Conservation (phyloP, 1,140 invertebrate species). For the Heliconius hewitsoni region DNA sequence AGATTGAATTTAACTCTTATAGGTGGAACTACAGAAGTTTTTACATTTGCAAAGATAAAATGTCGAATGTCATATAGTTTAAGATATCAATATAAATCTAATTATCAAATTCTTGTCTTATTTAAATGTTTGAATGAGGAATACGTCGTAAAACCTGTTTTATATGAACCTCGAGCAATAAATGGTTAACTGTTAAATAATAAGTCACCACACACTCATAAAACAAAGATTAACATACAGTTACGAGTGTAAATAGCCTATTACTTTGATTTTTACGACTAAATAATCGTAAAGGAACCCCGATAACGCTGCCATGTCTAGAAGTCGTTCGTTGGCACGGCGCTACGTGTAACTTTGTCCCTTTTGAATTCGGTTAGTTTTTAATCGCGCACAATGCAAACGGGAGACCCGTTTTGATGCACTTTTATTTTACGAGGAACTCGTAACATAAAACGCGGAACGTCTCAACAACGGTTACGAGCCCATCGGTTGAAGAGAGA, state of each 20-base stretch:
- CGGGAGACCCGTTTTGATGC: constrained; percentile 73
- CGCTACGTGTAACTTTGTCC: constrained; percentile 25
- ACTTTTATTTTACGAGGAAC: constrained; percentile 79
- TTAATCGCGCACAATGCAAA: constrained; percentile 74
- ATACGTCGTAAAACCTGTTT: constrained; percentile 47
- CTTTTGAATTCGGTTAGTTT: constrained; percentile 57
- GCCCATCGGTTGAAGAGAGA: constrained; percentile 55
- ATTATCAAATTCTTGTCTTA: constrained; percentile 17
- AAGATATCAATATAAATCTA: neutral
- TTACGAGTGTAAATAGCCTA: constrained; percentile 80
- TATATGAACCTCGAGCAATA: constrained; percentile 65
- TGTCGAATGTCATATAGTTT: neutral
- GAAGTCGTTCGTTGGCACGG: constrained; percentile 39
- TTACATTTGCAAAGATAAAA: neutral
- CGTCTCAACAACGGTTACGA: constrained; percentile 75
- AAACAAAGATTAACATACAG: constrained; percentile 81
- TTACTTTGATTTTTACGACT: constrained; percentile 82
- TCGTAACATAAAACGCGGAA: constrained; percentile 78
- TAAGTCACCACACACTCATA: constrained; percentile 76
- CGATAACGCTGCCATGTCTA: constrained; percentile 55
- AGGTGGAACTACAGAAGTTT: neutral
- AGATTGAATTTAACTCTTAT: constrained; percentile 14
- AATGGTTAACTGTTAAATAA: constrained; percentile 79
- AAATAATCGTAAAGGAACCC: constrained; percentile 81
- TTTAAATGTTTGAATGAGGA: constrained; percentile 30